Conservation (phyloP, 2,113 vertebrate species). For the Coracopsis vasa region DNA sequence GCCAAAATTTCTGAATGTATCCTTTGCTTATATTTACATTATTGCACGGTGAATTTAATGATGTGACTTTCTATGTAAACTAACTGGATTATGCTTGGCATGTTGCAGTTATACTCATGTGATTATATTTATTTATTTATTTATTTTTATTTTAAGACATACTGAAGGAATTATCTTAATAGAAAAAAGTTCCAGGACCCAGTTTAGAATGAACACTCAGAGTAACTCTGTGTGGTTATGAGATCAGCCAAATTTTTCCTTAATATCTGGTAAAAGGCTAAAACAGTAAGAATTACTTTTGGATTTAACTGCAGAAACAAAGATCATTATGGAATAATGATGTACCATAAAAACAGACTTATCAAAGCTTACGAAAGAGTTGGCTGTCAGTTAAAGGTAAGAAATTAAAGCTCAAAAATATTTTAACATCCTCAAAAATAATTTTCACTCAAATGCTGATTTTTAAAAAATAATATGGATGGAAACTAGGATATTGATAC, state of each 20-base stretch:
- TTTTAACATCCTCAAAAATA: background rate
- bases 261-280: slow-evolving; percentile 71
- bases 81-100: background rate
- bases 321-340: slow-evolving; percentile 97
- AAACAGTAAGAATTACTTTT: slow-evolving; percentile 86
- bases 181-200: background rate
- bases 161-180: background rate
- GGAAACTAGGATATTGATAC: background rate
- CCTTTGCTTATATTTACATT: slow-evolving; percentile 61
- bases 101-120: background rate
- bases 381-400: slow-evolving; percentile 90
- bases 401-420: slow-evolving; percentile 13
- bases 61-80: background rate
- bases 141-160: background rate
- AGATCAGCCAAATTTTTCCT: slow-evolving; percentile 56
- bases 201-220: background rate
- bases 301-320: slow-evolving; percentile 96
- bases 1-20: slow-evolving; percentile 87
- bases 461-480: background rate
- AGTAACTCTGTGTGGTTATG: background rate
- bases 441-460: background rate
- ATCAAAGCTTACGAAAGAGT: slow-evolving; percentile 95
- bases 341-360: slow-evolving; percentile 96
- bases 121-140: background rate
- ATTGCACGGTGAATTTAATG: background rate